phyloP scores from a whole-genome alignment of 1,140 invertebrate species.

The Ceratina calcarata region DNA sequence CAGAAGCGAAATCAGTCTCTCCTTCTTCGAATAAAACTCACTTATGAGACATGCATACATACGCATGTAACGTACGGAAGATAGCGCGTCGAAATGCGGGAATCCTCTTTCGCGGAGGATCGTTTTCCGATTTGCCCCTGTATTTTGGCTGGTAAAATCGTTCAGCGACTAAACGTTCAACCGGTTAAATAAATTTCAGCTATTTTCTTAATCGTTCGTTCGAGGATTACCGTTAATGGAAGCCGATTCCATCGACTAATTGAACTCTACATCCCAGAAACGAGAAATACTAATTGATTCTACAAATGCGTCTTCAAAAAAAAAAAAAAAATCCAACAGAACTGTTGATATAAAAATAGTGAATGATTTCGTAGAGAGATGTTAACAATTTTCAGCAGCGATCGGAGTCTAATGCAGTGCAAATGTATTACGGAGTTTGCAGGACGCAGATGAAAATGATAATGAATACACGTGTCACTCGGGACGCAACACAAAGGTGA shows the following conservation, averaged over 20 bases:
- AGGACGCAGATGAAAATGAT: slow-evolving; percentile 9
- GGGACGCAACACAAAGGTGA: not conserved
- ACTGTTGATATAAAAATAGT: no score
- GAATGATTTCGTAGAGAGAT: not conserved
- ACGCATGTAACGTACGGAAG: not conserved
- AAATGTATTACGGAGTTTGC: not conserved
- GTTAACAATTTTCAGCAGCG: not conserved
- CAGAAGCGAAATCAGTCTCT: slow-evolving; percentile 34
- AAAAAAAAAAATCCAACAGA: no score
- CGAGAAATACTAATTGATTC: no score
- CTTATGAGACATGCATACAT: slow-evolving; percentile 7
- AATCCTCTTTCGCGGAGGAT: slow-evolving; percentile 14
- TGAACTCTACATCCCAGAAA: no score
- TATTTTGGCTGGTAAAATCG: no score
- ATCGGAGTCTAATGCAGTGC: slow-evolving; percentile 9
- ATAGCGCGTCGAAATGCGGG: not conserved
- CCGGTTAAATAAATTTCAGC: no score
- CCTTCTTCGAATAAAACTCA: slow-evolving; percentile 19
- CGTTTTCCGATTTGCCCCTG: not conserved
- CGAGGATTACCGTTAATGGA: no score
- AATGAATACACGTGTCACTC: slow-evolving; percentile 31
- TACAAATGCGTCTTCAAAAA: no score
- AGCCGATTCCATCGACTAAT: no score
- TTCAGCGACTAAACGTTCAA: no score
- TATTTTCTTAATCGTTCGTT: no score